Evolutionary conservation across 1,140 invertebrate genomes (phyloP), one percentile per base, ranked within the genome.

Genomic region (Drosophila pallidifrons): DNA sequence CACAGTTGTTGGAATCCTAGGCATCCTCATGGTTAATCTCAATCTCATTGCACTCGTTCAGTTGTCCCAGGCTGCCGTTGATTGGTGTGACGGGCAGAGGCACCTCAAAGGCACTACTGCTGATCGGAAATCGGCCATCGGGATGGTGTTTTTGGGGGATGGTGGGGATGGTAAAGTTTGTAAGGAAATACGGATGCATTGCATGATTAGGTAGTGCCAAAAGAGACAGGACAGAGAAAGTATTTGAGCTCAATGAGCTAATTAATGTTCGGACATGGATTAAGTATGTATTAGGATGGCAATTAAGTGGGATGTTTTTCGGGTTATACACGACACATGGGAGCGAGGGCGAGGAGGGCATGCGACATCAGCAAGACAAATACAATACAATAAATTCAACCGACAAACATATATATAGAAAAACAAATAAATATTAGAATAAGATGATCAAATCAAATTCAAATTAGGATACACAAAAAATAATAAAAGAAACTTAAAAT

Each of bases 51-150:
- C 54, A 49, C 66, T 76, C 73, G 41, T 57, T 60, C 25, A 76
- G 73, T 64, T 78, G 73, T 7, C 55, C 60, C 20, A 72, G 51
- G 35, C 68, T 78, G 47, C 38, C 45, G 59, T 52, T 78, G 54
- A 20, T 82, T 54, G 73, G 79, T 51, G 82, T 81, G 66, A 70
- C 32, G 6, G 51, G 5, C 65, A 71, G 60, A 61, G 70, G 70
- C 70, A 67, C 41, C 75, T 86, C 82, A 59, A 86, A 87, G 41
- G 82, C 82, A 66, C 66, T 86, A 67, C 82, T 86, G 59, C 41
- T 3, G 41, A 5, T 10, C 30, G 28, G 41, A 3, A 7, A 32
- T 7, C 11, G 67, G 35, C 30, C 57, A 58, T n/a, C 46, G n/a
- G 47, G 35, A 4, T 25, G 20, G 20, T 7, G n/a, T 46, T 64